A percentile compares a stretch with the other conserved stretches of the same genome.
These are phyloP conservation scores for Palloptera scutellata DNA, from an alignment of 2,888 invertebrate species.

Conservation along the genomic window DNA sequence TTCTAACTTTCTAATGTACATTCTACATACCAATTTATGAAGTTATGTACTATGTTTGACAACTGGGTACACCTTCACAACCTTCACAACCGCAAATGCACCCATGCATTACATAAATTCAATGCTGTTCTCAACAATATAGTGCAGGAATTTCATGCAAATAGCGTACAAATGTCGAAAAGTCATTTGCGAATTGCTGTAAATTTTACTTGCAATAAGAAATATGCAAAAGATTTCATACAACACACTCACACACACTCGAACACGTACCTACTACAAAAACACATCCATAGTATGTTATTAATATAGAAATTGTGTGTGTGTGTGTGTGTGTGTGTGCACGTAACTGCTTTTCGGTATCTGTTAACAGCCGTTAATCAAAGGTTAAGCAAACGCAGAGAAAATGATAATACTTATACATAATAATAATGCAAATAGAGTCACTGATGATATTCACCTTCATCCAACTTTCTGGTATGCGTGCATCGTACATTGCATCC, in stretches of 20 bases:
- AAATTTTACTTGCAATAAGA: neutral
- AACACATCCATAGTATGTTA: no score
- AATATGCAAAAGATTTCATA: no score
- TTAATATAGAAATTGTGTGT: neutral
- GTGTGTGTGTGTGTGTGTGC: neutral
- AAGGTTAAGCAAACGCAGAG: neutral
- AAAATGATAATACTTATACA: neutral
- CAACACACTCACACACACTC: no score
- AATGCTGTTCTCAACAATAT: no score
- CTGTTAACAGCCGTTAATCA: neutral
- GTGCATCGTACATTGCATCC: constrained; percentile 96
- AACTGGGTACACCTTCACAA: no score
- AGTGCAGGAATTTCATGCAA: neutral
- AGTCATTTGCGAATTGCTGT: neutral
- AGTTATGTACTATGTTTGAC: no score
- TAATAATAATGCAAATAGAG: neutral
- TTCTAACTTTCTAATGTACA: no score
- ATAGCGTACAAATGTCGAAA: neutral
- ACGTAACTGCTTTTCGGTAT: neutral
- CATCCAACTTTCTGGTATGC: constrained; percentile 91
- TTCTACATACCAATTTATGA: no score
- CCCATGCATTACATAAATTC: no score
- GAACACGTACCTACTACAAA: no score
- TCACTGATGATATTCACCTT: constrained; percentile 71
- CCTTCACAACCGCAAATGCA: no score